Evolutionary conservation across 2,113 vertebrate species (phyloP), one percentile per base, ranked within the genome.

Genomic region (Aegypius monachus): DNA sequence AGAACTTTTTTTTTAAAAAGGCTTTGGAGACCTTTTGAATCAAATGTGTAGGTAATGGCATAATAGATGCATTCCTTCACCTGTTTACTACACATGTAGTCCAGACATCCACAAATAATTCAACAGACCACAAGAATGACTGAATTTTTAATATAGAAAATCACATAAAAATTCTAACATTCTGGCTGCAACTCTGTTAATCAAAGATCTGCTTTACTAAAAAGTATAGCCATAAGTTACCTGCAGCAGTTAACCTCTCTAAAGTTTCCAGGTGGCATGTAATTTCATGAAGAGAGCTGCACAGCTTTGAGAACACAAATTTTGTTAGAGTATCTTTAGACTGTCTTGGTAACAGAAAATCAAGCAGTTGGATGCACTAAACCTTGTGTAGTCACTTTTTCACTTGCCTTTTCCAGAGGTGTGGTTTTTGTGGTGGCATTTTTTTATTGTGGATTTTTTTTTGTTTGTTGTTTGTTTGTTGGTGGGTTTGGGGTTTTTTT

Each of bases 321-420:
- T 93, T 45, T 93, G 34, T 73, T 78, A 89, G 71, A 86, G 74
- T 78, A 55, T 96, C 75, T 83, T 48, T 36, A 84, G 71, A 22
- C 65, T 86, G 62, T 47, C 53, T 88, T 88, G 73, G 65, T 90
- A 58, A 82, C 45, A 84, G 78, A 59, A 87, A 25, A 82, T 89
- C n/a, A 59, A 84, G 87, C 81, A 81, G 93, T 82, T 16, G 34
- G 91, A 78, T 90, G 95, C 89, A 79, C 92, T 96, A 94, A 93
- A 86, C 80, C 66, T 95, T 68, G 92, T 89, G 85, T 94, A 93
- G 89, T 81, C 74, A 85, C 79, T 82, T 95, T 86, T 92, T 93
- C 70, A 89, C 81, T 93, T 91, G 86, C 80, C 48, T 91, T 91
- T 72, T 74, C 68, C 78, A 94, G 70, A 92, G 56, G 75, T 92